Evolutionary conservation across 2,113 vertebrate genomes (phyloP).

Genomic region (Catharus bicknelli): DNA sequence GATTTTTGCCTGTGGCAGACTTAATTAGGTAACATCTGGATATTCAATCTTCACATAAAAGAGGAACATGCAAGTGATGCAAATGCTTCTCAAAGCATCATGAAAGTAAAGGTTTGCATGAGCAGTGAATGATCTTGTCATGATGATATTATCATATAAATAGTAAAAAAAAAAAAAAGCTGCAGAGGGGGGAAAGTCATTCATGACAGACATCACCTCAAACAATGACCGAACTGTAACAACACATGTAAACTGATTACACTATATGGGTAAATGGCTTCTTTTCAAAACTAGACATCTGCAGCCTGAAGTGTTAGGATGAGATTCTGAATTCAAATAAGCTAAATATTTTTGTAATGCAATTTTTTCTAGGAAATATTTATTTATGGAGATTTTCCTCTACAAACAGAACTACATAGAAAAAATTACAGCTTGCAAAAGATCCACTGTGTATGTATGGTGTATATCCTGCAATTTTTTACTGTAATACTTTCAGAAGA

Average conservation of each 20-base stretch:
- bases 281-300: slow-evolving; percentile 38
- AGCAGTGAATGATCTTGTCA: neutral
- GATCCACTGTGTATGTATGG: fast-evolving
- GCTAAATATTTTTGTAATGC: neutral
- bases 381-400: neutral
- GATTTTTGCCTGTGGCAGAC: slow-evolving; percentile 68
- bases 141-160: neutral
- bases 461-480: neutral
- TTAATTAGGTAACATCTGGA: slow-evolving; percentile 76
- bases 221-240: slow-evolving; percentile 20
- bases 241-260: slow-evolving; percentile 13
- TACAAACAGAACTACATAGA: neutral
- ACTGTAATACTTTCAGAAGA: neutral
- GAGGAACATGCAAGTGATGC: slow-evolving; percentile 43
- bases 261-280: neutral
- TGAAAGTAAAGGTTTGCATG: neutral
- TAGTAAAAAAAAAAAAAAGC: neutral
- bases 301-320: neutral
- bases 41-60: slow-evolving; percentile 58
- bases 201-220: slow-evolving; percentile 4
- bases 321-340: slow-evolving; percentile 39
- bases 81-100: slow-evolving; percentile 31
- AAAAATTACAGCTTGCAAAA: neutral
- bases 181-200: neutral
- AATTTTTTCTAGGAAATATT: slow-evolving; percentile 8